Evolutionary conservation across 1,140 invertebrate species (phyloP).

Genomic region (Brachionus calyciflorus): DNA sequence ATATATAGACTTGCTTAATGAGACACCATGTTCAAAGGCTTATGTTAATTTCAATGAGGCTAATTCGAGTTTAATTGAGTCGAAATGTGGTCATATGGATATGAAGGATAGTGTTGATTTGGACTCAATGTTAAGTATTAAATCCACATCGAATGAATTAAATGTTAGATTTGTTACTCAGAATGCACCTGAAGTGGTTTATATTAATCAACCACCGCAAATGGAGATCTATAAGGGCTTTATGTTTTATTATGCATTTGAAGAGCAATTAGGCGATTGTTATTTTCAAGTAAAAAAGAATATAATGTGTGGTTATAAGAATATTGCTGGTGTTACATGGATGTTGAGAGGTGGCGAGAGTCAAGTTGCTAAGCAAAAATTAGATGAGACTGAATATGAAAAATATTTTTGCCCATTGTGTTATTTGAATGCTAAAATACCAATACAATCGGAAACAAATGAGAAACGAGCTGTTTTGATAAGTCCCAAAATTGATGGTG

Average conservation of each 20-base stretch:
- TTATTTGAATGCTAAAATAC: not conserved
- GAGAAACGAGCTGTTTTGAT: not conserved
- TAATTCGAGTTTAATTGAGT: not conserved
- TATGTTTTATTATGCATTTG: conserved; percentile 18
- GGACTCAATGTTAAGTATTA: not conserved
- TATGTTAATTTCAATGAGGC: conserved; percentile 16
- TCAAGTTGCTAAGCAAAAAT: not conserved
- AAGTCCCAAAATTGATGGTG: conserved; percentile 10
- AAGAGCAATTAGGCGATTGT: conserved; percentile 21
- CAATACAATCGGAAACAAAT: not conserved
- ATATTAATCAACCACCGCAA: not conserved
- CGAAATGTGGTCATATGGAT: conserved; percentile 39
- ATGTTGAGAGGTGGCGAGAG: not conserved
- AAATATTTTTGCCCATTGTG: conserved; percentile 28
- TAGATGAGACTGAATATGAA: not conserved
- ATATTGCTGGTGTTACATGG: not conserved
- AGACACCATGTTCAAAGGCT: conserved; percentile 18
- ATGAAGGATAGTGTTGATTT: not conserved
- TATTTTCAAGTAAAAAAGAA: conserved; percentile 39
- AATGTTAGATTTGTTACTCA: conserved; percentile 37
- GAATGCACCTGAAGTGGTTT: not conserved
- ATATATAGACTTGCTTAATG: conserved; percentile 32
- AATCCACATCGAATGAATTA: not conserved
- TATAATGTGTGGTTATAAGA: conserved; percentile 21
- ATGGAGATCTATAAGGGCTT: conserved; percentile 21